A percentile compares a stretch with the other conserved stretches of the same genome.
These are phyloP conservation scores for Protosalanx chinensis DNA, from an alignment of 2,797 vertebrate species.

Conservation along the genomic window DNA sequence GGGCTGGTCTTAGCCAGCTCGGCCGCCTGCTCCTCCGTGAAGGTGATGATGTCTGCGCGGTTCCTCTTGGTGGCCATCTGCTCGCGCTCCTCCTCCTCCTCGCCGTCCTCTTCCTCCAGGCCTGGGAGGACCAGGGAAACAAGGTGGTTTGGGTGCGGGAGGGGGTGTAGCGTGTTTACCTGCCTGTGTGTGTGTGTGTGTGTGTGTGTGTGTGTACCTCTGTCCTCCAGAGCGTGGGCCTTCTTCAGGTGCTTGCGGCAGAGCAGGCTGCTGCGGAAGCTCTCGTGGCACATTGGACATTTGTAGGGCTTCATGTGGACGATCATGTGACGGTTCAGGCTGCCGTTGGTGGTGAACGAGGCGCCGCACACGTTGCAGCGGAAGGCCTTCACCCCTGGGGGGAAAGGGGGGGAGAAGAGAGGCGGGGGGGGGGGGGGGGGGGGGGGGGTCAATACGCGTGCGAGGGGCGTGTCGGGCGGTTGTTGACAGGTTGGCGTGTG, in stretches of 20 bases:
- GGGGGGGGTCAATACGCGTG: background rate
- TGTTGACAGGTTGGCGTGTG: background rate
- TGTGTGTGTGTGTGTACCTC: constrained; percentile 58
- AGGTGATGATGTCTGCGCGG: constrained; percentile 89
- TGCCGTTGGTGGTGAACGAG: constrained; percentile 96
- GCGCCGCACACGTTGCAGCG: constrained; percentile 88
- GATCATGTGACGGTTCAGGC: constrained; percentile 94
- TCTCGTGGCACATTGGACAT: constrained; percentile 89
- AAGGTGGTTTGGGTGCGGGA: too few species aligned
- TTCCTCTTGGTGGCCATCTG: constrained; percentile 75
- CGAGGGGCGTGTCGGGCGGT: too few species aligned
- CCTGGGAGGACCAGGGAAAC: constrained; percentile 26
- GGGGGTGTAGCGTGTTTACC: background rate
- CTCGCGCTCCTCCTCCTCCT: constrained; percentile 80
- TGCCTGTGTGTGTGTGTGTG: background rate
- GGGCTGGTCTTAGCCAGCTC: constrained; percentile 90
- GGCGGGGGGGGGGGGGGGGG: background rate
- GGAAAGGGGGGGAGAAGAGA: too few species aligned
- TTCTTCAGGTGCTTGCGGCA: constrained; percentile 94
- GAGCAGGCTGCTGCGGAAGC: constrained; percentile 87
- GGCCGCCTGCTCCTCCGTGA: constrained; percentile 94
- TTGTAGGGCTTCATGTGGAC: constrained; percentile 94
- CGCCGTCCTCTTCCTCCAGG: constrained; percentile 57
- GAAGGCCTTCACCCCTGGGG: constrained; percentile 90
- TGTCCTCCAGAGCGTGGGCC: constrained; percentile 77